Evolutionary conservation across 2,113 vertebrate species (phyloP).

Genomic region (Takifugu flavidus): DNA sequence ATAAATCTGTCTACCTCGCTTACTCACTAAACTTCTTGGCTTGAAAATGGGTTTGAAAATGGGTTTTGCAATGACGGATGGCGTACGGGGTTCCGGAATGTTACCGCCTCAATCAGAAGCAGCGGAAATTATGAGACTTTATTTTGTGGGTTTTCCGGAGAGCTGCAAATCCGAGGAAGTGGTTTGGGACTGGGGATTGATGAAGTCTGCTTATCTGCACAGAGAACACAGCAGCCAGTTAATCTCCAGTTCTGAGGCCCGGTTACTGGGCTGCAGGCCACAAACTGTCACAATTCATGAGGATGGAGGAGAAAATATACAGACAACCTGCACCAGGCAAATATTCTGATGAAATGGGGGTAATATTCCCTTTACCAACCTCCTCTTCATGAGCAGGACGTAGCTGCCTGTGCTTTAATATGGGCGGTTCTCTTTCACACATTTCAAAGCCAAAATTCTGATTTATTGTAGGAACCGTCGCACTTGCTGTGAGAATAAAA

Average conservation of each 20-base stretch:
- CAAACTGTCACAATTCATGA: constrained; percentile 25
- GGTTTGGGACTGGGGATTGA: constrained; percentile 11
- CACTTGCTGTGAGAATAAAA: too few relatives aligned
- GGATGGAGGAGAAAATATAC: constrained; percentile 13
- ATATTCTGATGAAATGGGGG: constrained; percentile 18
- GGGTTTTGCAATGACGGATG: too few relatives aligned
- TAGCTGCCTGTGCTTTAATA: background rate
- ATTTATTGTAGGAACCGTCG: too few relatives aligned
- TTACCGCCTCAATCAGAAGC: background rate
- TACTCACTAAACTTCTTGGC: too few relatives aligned
- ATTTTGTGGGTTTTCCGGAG: background rate
- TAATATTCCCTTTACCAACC: background rate
- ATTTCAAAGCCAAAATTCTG: too few relatives aligned
- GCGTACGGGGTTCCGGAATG: too few relatives aligned
- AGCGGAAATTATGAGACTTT: background rate
- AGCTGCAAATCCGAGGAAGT: constrained; percentile 13
- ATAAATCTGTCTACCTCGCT: too few relatives aligned
- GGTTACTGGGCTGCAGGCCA: constrained; percentile 33
- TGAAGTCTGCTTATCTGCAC: constrained; percentile 34
- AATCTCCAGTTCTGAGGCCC: constrained; percentile 21
- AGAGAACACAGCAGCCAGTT: constrained; percentile 28
- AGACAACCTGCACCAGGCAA: constrained; percentile 9
- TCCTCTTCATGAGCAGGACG: background rate
- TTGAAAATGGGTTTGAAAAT: too few relatives aligned
- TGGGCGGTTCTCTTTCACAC: too few relatives aligned